Percentiles rank a stretch among this genome's conserved stretches.
These are phyloP conservation scores for Amphiprion ocellaris DNA, from an alignment of 2,113 vertebrate species.

Conservation along the genomic window DNA sequence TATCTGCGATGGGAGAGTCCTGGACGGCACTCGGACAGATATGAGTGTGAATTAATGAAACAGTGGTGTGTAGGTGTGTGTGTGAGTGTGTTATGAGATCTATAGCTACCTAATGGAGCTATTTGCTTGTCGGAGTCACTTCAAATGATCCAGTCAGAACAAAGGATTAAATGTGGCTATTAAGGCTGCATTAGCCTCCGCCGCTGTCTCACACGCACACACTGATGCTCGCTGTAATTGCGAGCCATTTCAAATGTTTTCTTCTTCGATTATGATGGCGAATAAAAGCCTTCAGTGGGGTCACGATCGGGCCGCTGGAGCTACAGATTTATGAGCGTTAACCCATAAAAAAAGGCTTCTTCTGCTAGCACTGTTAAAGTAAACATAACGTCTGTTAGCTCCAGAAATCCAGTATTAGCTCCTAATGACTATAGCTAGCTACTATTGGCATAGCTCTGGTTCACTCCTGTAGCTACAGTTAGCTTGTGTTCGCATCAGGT, in stretches of 20 bases:
- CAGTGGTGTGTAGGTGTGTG: background rate
- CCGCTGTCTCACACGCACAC: background rate
- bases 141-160: constrained; percentile 38
- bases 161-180: constrained; percentile 60
- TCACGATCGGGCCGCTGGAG: background rate
- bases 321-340: too few species aligned
- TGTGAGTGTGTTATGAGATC: constrained; percentile 40
- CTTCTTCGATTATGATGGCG: constrained; percentile 11
- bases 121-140: constrained; percentile 50
- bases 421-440: too few species aligned
- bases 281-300: constrained; percentile 1
- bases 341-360: too few species aligned
- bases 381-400: too few species aligned
- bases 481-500: too few species aligned
- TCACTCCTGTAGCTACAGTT: too few species aligned
- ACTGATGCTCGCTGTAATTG: constrained; percentile 26
- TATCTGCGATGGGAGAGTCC: constrained; percentile 34
- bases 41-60: background rate
- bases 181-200: constrained; percentile 61
- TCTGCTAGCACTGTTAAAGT: too few species aligned
- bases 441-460: too few species aligned
- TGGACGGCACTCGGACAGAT: constrained; percentile 14
- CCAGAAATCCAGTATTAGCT: too few species aligned
- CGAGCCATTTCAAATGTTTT: constrained; percentile 16
- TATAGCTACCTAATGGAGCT: constrained; percentile 59